Evolutionary conservation across 2,888 invertebrate genomes (phyloP).

Genomic region (Chloromyia formosa): DNA sequence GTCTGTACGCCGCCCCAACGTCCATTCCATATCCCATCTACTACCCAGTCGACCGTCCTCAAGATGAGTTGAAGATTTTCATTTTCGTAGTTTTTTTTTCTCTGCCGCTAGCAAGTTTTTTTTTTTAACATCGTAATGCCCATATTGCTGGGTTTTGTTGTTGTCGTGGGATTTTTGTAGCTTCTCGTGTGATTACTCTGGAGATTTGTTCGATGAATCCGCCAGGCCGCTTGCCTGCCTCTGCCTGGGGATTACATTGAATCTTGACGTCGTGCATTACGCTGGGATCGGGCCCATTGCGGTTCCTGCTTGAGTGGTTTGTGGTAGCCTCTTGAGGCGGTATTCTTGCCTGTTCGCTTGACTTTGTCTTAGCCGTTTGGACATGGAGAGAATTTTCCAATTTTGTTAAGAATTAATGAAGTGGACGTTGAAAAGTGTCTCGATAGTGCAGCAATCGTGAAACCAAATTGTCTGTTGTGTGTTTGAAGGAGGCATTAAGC

Average conservation of each 20-base stretch:
- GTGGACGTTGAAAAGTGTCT: background rate
- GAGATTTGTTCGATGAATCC: background rate
- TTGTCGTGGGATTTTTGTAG: background rate
- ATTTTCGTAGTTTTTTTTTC: background rate
- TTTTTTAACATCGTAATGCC: too few relatives aligned
- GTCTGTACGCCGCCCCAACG: too few relatives aligned
- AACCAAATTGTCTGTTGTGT: background rate
- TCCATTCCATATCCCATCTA: too few relatives aligned
- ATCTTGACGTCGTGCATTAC: background rate
- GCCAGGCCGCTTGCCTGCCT: background rate
- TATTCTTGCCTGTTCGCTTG: too few relatives aligned
- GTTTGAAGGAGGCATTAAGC: background rate
- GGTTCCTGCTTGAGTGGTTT: too few relatives aligned
- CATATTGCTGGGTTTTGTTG: background rate
- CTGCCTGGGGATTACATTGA: too few relatives aligned
- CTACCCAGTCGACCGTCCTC: too few relatives aligned
- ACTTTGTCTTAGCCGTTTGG: too few relatives aligned
- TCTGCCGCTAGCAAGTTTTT: too few relatives aligned
- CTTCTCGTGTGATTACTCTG: background rate
- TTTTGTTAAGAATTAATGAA: conserved; percentile 6
- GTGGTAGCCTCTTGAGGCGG: too few relatives aligned
- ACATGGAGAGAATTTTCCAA: conserved; percentile 4
- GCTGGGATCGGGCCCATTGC: too few relatives aligned
- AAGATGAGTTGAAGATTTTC: background rate
- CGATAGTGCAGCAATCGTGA: background rate